These are phyloP conservation scores for Pseudomugil tenellus DNA, from an alignment of 2,797 vertebrate species.

Conservation along the genomic window DNA sequence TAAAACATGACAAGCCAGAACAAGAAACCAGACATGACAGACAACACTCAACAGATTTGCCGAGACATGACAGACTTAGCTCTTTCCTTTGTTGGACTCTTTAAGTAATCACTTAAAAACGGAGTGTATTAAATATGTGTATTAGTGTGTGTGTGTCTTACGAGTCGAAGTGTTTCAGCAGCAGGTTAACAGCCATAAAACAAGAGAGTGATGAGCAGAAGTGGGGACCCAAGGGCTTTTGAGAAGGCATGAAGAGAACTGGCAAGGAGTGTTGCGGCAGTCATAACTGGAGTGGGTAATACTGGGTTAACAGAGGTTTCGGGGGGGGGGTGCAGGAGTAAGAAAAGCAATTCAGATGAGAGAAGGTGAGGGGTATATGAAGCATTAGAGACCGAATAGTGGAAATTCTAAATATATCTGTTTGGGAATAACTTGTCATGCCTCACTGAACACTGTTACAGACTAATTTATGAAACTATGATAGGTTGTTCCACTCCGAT, in stretches of 20 bases:
- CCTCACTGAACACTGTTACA: slow-evolving; percentile 56
- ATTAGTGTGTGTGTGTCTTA: slow-evolving; percentile 26
- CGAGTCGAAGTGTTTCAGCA: slow-evolving; percentile 65
- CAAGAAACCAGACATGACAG: too few relatives aligned
- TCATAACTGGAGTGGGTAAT: slow-evolving; percentile 62
- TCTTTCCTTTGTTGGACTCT: not conserved
- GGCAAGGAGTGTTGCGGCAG: slow-evolving; percentile 65
- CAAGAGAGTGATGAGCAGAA: slow-evolving; percentile 56
- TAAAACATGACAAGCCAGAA: too few relatives aligned
- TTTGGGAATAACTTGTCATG: slow-evolving; percentile 66
- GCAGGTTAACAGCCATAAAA: slow-evolving; percentile 79
- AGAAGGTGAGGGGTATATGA: slow-evolving; percentile 42
- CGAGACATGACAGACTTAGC: too few relatives aligned
- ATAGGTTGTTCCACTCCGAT: slow-evolving; percentile 65
- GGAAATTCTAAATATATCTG: slow-evolving; percentile 53
- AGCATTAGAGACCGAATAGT: slow-evolving; percentile 47
- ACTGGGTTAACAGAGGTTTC: slow-evolving; percentile 43
- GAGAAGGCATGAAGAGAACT: slow-evolving; percentile 60
- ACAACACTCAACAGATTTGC: too few relatives aligned
- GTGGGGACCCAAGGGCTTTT: slow-evolving; percentile 65
- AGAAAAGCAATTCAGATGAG: slow-evolving; percentile 64
- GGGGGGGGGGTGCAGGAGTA: slow-evolving; percentile 11
- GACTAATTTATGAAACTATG: slow-evolving; percentile 67
- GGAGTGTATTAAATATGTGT: not conserved
- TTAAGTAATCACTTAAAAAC: not conserved